Evolutionary conservation across 2,888 invertebrate genomes (phyloP), one percentile per base, ranked within the genome.

Genomic region (Trypoxylon attenuatum): DNA sequence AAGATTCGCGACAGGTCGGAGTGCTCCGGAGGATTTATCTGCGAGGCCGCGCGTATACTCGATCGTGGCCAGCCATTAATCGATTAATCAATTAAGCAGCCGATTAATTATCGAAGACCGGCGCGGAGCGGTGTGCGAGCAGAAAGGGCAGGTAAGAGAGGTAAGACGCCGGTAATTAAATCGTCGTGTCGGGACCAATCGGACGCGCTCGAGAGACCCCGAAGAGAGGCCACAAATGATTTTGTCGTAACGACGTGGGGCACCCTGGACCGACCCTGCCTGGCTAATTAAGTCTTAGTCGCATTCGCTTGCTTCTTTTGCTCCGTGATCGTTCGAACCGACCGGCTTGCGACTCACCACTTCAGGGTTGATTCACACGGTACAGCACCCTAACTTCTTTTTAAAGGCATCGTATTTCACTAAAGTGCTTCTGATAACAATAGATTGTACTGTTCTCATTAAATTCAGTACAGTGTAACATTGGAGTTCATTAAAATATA

Each of bases 31-130:
- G 65, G 66, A 76, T 76, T 73, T 73, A 75, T 72, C 65, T 68
- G 62, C 45, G 38, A 46, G 54, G n/a, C 38, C 27, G 33, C 27
- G 54, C 38, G 27, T 59, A 57, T 33, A 65, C 21, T 59, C 53
- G 67, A 61, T 66, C 66, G 60, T 56, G 49, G 51, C 52, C 54
- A 49, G 57, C 66, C 74, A 78, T 77, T 78, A 78, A 78, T 71
- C 77, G 79, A 77, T 80, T 76, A 80, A 79, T 80, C 79, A 80
- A 80, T 79, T 80, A 80, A 75, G 72, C 73, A 70, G 62, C 59
- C 79, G 77, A 80, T 80, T 80, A 78, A 80, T 79, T 80, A 79
- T 76, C 76, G 76, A 72, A 60, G 41, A 54, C 49, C 53, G 53
- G 65, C 64, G 58, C 10, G 5, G n/a, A 6, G 33, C 10, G 33